Evolutionary conservation across 2,797 vertebrate species (phyloP).

Genomic region (Phalanger gymnotis): DNA sequence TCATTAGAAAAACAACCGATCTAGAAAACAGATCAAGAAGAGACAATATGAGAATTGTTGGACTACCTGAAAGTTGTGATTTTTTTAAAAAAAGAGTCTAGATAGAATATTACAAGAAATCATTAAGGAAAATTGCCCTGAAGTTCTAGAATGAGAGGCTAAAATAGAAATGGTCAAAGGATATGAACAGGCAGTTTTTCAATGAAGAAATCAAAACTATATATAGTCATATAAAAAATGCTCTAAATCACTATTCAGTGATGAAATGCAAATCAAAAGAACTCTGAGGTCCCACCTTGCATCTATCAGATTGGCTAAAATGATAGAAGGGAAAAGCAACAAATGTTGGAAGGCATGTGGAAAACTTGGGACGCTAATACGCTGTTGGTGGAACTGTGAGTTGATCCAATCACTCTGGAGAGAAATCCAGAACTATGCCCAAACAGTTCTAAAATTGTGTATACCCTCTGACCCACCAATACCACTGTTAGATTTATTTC

Average conservation of each 20-base stretch:
- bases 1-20: background rate
- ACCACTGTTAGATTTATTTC: background rate
- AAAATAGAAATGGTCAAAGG: background rate
- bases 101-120: background rate
- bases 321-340: background rate
- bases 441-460: background rate
- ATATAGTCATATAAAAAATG: background rate
- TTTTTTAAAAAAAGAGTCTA: background rate
- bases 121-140: background rate
- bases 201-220: background rate
- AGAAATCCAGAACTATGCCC: background rate
- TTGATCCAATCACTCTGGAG: background rate
- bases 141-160: background rate
- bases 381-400: background rate
- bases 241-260: background rate
- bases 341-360: background rate
- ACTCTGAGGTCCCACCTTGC: no score
- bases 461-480: background rate
- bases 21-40: background rate
- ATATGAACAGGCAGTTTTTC: background rate
- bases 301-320: background rate
- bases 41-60: background rate
- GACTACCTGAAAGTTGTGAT: background rate
- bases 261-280: background rate
- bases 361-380: background rate